These are phyloP conservation scores for Caenorhabditis plicata DNA, from an alignment of 2,888 invertebrate genomes.

Conservation along the genomic window DNA sequence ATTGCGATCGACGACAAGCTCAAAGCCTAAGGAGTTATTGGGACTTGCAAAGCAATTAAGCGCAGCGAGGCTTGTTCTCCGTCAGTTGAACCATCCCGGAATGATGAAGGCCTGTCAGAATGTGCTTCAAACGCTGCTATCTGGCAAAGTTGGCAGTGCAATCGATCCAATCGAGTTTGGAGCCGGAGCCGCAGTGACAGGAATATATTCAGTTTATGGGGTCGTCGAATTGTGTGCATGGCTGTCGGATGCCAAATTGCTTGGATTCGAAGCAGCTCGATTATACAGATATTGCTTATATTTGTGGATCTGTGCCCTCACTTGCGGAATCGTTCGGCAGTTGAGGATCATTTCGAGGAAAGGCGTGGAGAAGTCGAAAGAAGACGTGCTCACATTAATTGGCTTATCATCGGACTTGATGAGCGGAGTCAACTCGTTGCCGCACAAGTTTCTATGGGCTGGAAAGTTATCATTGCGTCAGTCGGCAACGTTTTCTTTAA, in stretches of 20 bases:
- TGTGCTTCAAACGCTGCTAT: constrained; percentile 14
- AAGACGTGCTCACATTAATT: constrained; percentile 42
- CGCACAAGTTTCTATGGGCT: constrained; percentile 53
- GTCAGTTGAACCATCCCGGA: constrained; percentile 56
- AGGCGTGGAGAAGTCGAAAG: constrained; percentile 33
- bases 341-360: constrained; percentile 29
- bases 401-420: constrained; percentile 52
- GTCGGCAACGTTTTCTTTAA: constrained; percentile 48
- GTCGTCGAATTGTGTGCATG: constrained; percentile 52
- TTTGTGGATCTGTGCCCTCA: constrained; percentile 50
- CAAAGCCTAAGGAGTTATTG: constrained; percentile 23
- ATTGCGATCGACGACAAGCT: constrained; percentile 27
- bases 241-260: constrained; percentile 53
- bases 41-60: constrained; percentile 53
- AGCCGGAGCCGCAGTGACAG: constrained; percentile 43
- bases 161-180: constrained; percentile 24
- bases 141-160: constrained; percentile 11
- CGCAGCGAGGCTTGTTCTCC: constrained; percentile 39
- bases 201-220: constrained; percentile 56
- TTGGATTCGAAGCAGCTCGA: constrained; percentile 40
- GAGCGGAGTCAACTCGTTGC: constrained; percentile 50
- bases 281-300: constrained; percentile 55
- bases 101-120: constrained; percentile 48
- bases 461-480: constrained; percentile 47
- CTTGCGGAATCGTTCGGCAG: constrained; percentile 45